Percentiles rank a stretch among this genome's conserved stretches.
Conservation (phyloP, 2,113 vertebrate species). For the Steatornis caripensis region DNA sequence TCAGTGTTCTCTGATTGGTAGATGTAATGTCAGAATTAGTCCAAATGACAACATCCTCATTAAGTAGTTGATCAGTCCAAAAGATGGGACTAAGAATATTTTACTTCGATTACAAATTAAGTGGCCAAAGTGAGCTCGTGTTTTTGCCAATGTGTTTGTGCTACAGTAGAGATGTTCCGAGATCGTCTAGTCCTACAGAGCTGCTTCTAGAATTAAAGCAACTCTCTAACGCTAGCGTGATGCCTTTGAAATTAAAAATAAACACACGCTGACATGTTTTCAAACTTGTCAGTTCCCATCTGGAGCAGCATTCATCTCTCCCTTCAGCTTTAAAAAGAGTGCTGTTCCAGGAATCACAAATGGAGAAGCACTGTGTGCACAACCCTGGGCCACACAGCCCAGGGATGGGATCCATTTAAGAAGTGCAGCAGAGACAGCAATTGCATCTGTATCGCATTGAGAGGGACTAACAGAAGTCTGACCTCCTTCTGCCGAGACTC, state of each 20-base stretch:
- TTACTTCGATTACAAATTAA: not conserved
- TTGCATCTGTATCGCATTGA: not conserved
- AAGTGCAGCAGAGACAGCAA: not conserved
- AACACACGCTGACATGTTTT: slow-evolving; percentile 60
- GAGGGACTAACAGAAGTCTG: not conserved
- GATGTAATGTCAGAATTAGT: not conserved
- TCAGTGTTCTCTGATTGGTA: not conserved
- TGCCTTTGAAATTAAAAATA: slow-evolving; percentile 61
- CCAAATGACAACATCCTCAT: not conserved
- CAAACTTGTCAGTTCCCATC: slow-evolving; percentile 59
- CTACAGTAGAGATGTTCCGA: not conserved
- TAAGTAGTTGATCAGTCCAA: not conserved
- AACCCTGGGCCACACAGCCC: not conserved
- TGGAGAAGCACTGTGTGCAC: not conserved
- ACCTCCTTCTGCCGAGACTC: not conserved
- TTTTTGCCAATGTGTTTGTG: not conserved
- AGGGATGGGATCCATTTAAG: not conserved
- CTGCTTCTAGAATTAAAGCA: slow-evolving; percentile 1
- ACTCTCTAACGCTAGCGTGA: not conserved
- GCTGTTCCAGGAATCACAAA: not conserved
- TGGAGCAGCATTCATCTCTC: slow-evolving; percentile 19
- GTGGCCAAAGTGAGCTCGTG: not conserved
- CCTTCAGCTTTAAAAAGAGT: slow-evolving; percentile 10
- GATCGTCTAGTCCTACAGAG: not conserved
- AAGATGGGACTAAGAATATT: not conserved